Base-by-base conservation (phyloP, 2,797 vertebrate genomes). In the Sardinella longiceps region DNA sequence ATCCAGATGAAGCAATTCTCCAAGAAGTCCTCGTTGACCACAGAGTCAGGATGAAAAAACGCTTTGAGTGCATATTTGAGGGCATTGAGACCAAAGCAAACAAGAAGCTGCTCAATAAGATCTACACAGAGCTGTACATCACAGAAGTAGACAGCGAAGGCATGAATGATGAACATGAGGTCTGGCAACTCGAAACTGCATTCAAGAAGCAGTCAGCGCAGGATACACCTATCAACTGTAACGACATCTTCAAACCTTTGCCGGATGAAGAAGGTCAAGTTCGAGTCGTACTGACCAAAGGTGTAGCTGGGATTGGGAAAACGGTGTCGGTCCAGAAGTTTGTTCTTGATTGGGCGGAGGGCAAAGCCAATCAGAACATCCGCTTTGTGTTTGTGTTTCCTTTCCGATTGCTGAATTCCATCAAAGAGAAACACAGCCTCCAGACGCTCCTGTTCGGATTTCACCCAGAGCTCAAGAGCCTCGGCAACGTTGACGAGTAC, bases 291-390 rank as follows among this genome's bases (percentile, higher is more conserved):
- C 45, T 85, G 28, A 85, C 84, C 1, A 77, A 60, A 23, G 80
- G 84, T 23, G 74, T 85, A 2, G 77, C 86, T 11, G 86, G 86
- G 11, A 80, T 85, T 0, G 84, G 84, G 20, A 87, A 88, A 84
- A 88, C 87, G 0, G 28, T 88, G 30, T 81, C 84, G 2, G 51
- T 88, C 0, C 85, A 86, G 37, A 87, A 82, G 82, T 84, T 87
- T 39, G 80, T 84, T 25, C 63, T 84, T 5, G 86, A 87, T 33
- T 87, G 86, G 63, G 63, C 63, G 7, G 63, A 70, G 30, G 63
- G 63, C 11, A 37, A 2, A 20, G 63, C 63, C 63, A 70, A 70
- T 20, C 63, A 37, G 63, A 30, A 37, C 30, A 33, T 70, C 30
- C 63, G 63, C 28, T 70, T 70, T 30, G 33, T 70, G 63, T 70